These are phyloP conservation scores for Oostethus manadensis DNA, from an alignment of 2,113 vertebrate genomes.

Conservation along the genomic window DNA sequence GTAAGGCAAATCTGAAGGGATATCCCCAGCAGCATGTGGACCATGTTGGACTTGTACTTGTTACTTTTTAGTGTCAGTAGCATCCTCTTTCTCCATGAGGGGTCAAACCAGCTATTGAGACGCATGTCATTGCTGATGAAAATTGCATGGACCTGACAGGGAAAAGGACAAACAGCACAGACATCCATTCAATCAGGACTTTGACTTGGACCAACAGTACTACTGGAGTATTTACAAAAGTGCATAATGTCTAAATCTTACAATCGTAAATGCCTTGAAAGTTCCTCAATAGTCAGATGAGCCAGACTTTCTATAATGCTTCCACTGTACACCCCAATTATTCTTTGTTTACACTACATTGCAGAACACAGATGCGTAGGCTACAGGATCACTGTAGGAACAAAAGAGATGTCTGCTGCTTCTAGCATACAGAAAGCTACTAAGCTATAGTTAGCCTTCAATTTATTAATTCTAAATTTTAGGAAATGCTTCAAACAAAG, in stretches of 20 bases:
- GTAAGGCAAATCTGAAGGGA: slow-evolving; percentile 94
- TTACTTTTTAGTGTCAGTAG: slow-evolving; percentile 95
- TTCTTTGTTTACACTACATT: too few relatives aligned
- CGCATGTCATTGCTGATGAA: slow-evolving; percentile 99
- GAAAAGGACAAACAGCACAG: not conserved
- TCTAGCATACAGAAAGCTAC: too few relatives aligned
- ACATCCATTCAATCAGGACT: not conserved
- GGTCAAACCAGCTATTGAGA: slow-evolving; percentile 97
- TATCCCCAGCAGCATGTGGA: slow-evolving; percentile 93
- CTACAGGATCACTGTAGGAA: too few relatives aligned
- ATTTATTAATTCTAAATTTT: too few relatives aligned
- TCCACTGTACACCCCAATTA: too few relatives aligned
- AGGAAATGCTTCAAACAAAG: too few relatives aligned
- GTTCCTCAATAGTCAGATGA: not conserved
- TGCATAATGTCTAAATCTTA: slow-evolving; percentile 1
- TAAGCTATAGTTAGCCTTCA: too few relatives aligned
- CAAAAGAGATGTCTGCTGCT: too few relatives aligned
- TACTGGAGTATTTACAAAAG: not conserved
- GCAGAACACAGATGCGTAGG: too few relatives aligned
- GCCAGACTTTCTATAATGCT: too few relatives aligned
- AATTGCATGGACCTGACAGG: slow-evolving; percentile 82
- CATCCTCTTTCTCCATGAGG: slow-evolving; percentile 95
- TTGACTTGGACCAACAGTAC: not conserved
- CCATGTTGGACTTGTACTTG: slow-evolving; percentile 95
- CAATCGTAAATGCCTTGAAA: slow-evolving; percentile 1